Base-by-base conservation (phyloP, 1,140 invertebrate genomes). In the Macrostomum lignano region DNA sequence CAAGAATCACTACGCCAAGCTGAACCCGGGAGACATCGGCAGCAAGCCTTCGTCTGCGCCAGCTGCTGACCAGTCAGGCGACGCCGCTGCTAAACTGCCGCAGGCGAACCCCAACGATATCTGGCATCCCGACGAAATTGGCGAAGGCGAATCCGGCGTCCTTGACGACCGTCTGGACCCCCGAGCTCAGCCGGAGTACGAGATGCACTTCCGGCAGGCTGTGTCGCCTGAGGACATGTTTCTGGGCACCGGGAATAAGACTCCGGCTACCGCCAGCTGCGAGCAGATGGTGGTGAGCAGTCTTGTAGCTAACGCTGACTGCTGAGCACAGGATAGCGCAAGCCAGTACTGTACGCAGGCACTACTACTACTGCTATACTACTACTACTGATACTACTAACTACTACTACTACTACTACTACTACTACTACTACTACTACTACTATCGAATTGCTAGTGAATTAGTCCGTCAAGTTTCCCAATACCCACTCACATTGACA, bases 181-280 rank as follows among this genome's bases (percentile, higher is more conserved):
- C 2, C 56, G 73, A 29, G 65, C 66, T 44, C 59, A 63, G 23
- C 76, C 76, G 1, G 64, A 68, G 51, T 55, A 42, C 38, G 68
- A 71, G 14, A 72, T 79, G 44, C 65, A 69, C 44, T 82, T 74
- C 47, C 70, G 72, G 42, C 77, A 84, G 51, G 62, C 70, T 30
- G 73, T 84, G 2, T 67, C 67, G 7, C 65, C 75, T 1, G 74
- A 78, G 52, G 75, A 84, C 50, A 65, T 81, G 21, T 82, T 68
- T 55, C 57, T 81, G 29, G 72, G 74, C 53, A 73, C 82, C 65
- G 70, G 73, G 0, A 68, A 68, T 36, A 81, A 78, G 53, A 78
- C 71, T 6, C 67, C 72, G 19, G 55, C 66, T 0, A 72, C 73
- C 1, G 63, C 73, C 0, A 79, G 75, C 46, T 82, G 77, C 49